Evolutionary conservation across 2,113 vertebrate genomes (phyloP), one percentile per base, ranked within the genome.

Genomic region (Lichenostomus cassidix): DNA sequence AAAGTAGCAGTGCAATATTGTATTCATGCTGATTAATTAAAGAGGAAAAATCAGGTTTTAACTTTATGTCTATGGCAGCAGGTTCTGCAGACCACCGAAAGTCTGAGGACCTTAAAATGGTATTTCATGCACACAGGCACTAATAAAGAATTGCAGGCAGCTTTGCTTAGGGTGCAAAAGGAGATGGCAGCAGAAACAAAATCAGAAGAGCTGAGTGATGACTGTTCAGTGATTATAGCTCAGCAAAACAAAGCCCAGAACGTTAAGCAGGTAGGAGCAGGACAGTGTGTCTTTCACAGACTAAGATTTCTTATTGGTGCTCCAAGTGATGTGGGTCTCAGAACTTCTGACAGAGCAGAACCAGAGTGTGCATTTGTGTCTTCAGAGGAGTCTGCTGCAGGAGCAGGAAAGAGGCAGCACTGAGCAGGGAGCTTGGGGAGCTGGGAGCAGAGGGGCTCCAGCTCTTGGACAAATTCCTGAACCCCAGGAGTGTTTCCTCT

Each of bases 291-390:
- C 49, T 68, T 76, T 37, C 60, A 73, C 11, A 25, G 25, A 17
- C 35, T 56, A 4, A 12, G 49, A 42, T 35, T 60, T 89, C 87
- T 64, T 8, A 28, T 18, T 49, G 39, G 59, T 71, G 31, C 37
- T 93, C 11, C 63, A 8, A 71, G 50, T 25, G 31, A 47, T 37
- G 28, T 58, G 28, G 13, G 33, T 46, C 52, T 92, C 59, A 83
- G 44, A 73, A 37, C 39, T 46, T 65, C 20, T 52, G 6, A 58
- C 12, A 80, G 62, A 76, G 73, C 59, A 83, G 59, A 83, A 87
- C 17, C 14, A 42, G 23, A 56, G 29, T 0, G 0, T 16, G 21
- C 63, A 37, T 10, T 56, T 3, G 3, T 23, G 58, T 15, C 53
- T 73, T 53, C 60, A 24, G 19, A 11, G 0, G 4, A 1, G 52